Percentiles rank a stretch among this genome's conserved stretches.
phyloP scores from a whole-genome alignment of 2,113 vertebrate genomes.

The Caranx melampygus region DNA sequence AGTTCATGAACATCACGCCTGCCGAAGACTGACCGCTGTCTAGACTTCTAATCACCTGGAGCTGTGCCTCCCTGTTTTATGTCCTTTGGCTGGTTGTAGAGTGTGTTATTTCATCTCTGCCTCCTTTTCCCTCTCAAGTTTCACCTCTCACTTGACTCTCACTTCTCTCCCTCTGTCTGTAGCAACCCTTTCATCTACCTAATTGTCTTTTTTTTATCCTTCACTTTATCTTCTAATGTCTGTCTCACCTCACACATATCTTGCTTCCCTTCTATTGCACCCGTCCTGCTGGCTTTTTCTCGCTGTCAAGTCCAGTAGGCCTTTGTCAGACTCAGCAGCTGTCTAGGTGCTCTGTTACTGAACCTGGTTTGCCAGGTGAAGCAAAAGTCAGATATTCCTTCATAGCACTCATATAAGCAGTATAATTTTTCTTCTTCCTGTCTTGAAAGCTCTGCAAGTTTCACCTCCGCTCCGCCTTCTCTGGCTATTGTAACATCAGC shows the following conservation, averaged over 20 bases:
- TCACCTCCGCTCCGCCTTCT: background rate
- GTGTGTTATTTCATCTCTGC: background rate
- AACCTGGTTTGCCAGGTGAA: constrained; percentile 6
- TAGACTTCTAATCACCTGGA: background rate
- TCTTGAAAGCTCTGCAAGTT: background rate
- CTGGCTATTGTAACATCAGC: background rate
- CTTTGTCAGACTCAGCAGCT: constrained; percentile 15
- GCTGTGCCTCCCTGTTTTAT: background rate
- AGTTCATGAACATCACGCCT: constrained; percentile 84
- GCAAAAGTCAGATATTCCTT: constrained; percentile 23
- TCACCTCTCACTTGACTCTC: background rate
- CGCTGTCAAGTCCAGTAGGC: constrained; percentile 56
- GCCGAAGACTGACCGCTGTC: background rate
- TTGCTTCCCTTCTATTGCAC: background rate
- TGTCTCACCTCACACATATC: background rate
- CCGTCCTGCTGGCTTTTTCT: background rate
- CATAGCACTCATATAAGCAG: constrained; percentile 20
- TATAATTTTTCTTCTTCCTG: background rate
- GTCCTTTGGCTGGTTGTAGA: background rate
- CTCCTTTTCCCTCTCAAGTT: constrained; percentile 15
- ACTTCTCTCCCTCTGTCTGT: background rate
- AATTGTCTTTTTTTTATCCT: background rate
- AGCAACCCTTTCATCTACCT: background rate
- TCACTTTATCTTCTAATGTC: background rate
- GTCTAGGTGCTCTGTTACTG: background rate